Percentiles rank a stretch among this genome's conserved stretches.
phyloP scores from a whole-genome alignment of 1,140 invertebrate species.

The Drosophila yakuba region DNA sequence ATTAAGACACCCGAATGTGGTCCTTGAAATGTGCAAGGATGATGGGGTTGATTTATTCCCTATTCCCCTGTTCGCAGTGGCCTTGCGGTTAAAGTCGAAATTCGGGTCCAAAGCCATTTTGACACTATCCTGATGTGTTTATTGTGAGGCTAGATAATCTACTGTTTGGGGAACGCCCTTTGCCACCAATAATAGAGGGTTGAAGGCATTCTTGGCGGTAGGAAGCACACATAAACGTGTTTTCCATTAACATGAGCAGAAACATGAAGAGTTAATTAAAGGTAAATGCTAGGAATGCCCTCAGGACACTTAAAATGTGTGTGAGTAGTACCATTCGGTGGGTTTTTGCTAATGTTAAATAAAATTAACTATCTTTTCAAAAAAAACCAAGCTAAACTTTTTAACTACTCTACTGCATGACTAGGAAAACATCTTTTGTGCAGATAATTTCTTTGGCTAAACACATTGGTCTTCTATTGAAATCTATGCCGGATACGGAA shows the following conservation, averaged over 20 bases:
- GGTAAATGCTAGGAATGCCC: neutral
- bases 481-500: too few relatives aligned
- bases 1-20: constrained; percentile 44
- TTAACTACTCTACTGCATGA: too few relatives aligned
- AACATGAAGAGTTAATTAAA: neutral
- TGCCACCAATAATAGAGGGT: constrained; percentile 27
- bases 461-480: too few relatives aligned
- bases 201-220: constrained; percentile 1
- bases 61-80: neutral
- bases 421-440: too few relatives aligned
- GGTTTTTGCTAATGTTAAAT: neutral
- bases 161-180: constrained; percentile 45
- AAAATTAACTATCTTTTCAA: neutral
- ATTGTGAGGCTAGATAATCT: constrained; percentile 65
- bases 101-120: constrained; percentile 64
- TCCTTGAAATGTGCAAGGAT: constrained; percentile 12
- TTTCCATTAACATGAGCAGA: neutral
- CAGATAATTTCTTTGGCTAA: too few relatives aligned
- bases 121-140: constrained; percentile 62
- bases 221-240: constrained; percentile 17
- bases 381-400: too few relatives aligned
- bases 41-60: constrained; percentile 27
- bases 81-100: constrained; percentile 24
- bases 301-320: neutral
- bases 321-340: neutral